phyloP scores from a whole-genome alignment of 2,888 invertebrate genomes.

The Cataglyphis livida region DNA sequence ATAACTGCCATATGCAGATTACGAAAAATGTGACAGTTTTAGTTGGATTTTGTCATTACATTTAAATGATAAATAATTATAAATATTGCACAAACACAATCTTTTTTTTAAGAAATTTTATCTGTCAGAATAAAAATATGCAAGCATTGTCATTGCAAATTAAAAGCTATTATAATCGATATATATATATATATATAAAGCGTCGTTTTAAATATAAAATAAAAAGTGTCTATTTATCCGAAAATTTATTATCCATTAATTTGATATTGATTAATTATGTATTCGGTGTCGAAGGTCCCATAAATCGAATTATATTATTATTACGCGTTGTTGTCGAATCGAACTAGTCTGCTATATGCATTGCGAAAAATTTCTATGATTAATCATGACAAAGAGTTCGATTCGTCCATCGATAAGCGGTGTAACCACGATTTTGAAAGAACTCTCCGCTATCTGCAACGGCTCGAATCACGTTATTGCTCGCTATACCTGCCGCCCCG shows the following conservation, averaged over 20 bases:
- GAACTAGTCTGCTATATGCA: constrained; percentile 41
- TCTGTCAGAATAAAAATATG: neutral
- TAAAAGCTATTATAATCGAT: neutral
- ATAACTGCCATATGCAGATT: constrained; percentile 15
- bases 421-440: constrained; percentile 41
- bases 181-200: neutral
- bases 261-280: neutral
- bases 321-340: constrained; percentile 43
- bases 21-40: neutral
- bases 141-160: neutral
- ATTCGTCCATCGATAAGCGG: constrained; percentile 62
- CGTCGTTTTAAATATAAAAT: neutral
- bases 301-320: neutral
- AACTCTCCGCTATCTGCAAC: constrained; percentile 53
- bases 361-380: constrained; percentile 66
- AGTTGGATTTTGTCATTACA: neutral
- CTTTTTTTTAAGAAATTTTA: neutral
- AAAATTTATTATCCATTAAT: constrained; percentile 1
- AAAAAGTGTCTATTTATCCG: neutral
- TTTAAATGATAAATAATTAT: neutral
- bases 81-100: neutral
- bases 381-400: constrained; percentile 61
- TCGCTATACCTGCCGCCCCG: constrained; percentile 34
- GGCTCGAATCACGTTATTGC: constrained; percentile 62
- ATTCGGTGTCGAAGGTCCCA: neutral